These are phyloP conservation scores for Austrolebias charrua DNA, from an alignment of 2,797 vertebrate genomes.

Conservation along the genomic window DNA sequence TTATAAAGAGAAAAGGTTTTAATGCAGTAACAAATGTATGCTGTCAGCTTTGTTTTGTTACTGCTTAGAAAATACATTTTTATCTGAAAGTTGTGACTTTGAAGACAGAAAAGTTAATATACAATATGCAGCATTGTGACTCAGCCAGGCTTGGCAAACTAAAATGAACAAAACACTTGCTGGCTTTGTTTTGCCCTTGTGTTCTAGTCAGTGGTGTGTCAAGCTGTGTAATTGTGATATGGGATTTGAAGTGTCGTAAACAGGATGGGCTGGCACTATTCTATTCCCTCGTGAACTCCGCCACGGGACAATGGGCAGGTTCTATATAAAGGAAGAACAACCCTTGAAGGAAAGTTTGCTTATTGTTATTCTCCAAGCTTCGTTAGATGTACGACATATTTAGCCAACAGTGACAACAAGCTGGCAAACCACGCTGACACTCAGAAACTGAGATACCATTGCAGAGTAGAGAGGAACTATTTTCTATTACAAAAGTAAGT, in stretches of 20 bases:
- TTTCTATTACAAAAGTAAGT: neutral
- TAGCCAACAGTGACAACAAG: slow-evolving; percentile 36
- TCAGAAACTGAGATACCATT: slow-evolving; percentile 21
- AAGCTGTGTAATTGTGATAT: slow-evolving; percentile 46
- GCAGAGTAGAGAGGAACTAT: slow-evolving; percentile 4
- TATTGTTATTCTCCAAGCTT: slow-evolving; percentile 46
- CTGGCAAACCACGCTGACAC: slow-evolving; percentile 15
- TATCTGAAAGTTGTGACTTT: neutral
- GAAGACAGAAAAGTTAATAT: too few relatives aligned
- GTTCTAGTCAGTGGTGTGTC: slow-evolving; percentile 12
- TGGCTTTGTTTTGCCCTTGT: slow-evolving; percentile 24
- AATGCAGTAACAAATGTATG: neutral
- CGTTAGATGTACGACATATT: slow-evolving; percentile 52
- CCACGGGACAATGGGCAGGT: slow-evolving; percentile 58
- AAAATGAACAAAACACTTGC: neutral
- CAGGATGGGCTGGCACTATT: slow-evolving; percentile 69
- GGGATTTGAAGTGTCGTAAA: slow-evolving; percentile 64
- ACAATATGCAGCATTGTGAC: too few relatives aligned
- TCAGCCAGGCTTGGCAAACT: too few relatives aligned
- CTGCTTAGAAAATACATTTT: too few relatives aligned
- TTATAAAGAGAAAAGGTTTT: neutral
- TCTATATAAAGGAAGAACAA: slow-evolving; percentile 39
- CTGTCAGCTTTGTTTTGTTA: too few relatives aligned
- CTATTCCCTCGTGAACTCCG: slow-evolving; percentile 35
- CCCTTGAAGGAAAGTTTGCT: slow-evolving; percentile 41